These are phyloP conservation scores for Myripristis murdjan DNA, from an alignment of 2,797 vertebrate species.

Conservation along the genomic window DNA sequence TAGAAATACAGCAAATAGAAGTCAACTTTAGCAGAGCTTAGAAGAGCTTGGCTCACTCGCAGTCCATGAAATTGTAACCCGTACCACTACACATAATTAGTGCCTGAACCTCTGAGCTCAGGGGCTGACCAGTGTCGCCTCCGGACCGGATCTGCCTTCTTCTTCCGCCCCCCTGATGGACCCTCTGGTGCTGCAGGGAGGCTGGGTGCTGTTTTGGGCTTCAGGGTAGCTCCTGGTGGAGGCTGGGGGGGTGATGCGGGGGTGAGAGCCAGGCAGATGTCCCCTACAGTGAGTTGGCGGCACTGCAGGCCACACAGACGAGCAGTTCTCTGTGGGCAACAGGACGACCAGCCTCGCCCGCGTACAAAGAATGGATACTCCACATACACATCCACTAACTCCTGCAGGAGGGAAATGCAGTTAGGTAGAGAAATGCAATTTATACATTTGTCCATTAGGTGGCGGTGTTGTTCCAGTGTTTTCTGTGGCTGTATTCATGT, in stretches of 20 bases:
- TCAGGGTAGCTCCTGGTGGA: background rate
- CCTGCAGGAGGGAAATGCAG: conserved; percentile 62
- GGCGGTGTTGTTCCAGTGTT: conserved; percentile 12
- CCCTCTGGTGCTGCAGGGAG: conserved; percentile 1
- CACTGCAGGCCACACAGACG: conserved; percentile 83
- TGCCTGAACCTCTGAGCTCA: conserved; percentile 58
- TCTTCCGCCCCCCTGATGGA: conserved; percentile 22
- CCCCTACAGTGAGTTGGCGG: conserved; percentile 83
- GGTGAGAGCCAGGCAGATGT: conserved; percentile 85
- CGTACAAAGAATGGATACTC: conserved; percentile 86
- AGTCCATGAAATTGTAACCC: conserved; percentile 21
- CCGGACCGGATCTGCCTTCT: conserved; percentile 38
- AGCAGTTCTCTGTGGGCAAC: conserved; percentile 81
- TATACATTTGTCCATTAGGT: conserved; percentile 27
- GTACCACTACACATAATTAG: conserved; percentile 42
- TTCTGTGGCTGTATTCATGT: background rate
- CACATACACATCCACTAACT: conserved; percentile 83
- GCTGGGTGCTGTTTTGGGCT: conserved; percentile 19
- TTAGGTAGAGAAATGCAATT: conserved; percentile 13
- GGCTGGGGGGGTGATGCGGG: conserved; percentile 57
- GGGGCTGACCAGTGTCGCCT: conserved; percentile 84
- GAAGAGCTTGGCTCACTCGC: conserved; percentile 32
- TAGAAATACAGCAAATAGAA: conserved; percentile 64
- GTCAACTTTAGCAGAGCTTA: conserved; percentile 35
- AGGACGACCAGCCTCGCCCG: conserved; percentile 85